A percentile compares a stretch with the other conserved stretches of the same genome.
These are phyloP conservation scores for Saturnia pavonia DNA, from an alignment of 2,888 invertebrate species.

Conservation along the genomic window DNA sequence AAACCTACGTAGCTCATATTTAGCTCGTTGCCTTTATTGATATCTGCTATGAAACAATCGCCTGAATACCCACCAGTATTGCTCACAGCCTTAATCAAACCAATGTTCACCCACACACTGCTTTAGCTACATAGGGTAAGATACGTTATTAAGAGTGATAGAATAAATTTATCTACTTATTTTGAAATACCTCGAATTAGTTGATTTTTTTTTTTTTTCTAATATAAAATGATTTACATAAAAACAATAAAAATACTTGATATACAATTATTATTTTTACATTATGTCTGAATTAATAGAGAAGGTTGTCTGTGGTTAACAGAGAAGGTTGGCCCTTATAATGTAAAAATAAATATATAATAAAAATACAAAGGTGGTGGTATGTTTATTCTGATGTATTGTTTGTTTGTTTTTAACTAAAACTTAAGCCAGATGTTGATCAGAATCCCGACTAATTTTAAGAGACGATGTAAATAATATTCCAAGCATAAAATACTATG, in stretches of 20 bases:
- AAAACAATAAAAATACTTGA: too few relatives aligned
- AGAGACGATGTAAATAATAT: too few relatives aligned
- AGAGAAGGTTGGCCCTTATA: not conserved
- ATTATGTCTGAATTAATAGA: too few relatives aligned
- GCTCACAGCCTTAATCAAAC: slow-evolving; percentile 39
- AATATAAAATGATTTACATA: too few relatives aligned
- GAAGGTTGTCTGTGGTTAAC: not conserved
- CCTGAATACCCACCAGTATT: slow-evolving; percentile 32
- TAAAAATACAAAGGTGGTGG: not conserved
- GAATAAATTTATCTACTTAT: not conserved
- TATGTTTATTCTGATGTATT: not conserved
- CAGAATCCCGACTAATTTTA: too few relatives aligned
- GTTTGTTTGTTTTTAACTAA: too few relatives aligned
- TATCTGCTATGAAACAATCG: not conserved
- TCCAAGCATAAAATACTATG: too few relatives aligned
- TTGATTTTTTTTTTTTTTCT: not conserved
- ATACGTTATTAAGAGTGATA: not conserved
- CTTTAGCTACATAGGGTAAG: slow-evolving; percentile 10
- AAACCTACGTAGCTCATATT: not conserved
- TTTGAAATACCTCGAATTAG: not conserved
- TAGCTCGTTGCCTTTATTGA: not conserved
- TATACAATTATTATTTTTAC: too few relatives aligned
- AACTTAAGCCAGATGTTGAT: too few relatives aligned
- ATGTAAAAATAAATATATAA: not conserved
- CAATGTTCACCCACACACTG: slow-evolving; percentile 39